Conservation (phyloP, 2,113 vertebrate genomes). For the Ptilorrhoa leucosticta region DNA sequence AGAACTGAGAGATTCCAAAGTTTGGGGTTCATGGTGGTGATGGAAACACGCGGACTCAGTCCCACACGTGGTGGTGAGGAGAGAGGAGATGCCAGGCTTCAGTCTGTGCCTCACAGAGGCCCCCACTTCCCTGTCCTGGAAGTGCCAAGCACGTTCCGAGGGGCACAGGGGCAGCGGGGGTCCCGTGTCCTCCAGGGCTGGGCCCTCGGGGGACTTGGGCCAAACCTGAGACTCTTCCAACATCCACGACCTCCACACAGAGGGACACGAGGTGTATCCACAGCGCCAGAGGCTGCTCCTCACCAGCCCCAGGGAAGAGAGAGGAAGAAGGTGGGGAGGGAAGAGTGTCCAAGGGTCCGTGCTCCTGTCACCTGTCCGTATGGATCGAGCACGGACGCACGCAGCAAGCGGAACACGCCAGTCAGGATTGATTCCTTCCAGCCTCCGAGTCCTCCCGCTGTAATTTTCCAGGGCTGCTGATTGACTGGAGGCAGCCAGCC, state of each 20-base stretch:
- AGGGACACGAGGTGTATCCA: background rate
- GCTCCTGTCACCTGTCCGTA: rapidly evolving
- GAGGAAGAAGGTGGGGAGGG: background rate
- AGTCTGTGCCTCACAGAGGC: background rate
- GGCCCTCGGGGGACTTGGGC: background rate
- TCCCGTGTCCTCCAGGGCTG: rapidly evolving
- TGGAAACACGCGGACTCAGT: rapidly evolving
- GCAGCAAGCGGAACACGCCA: rapidly evolving
- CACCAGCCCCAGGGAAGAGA: background rate
- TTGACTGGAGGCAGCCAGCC: constrained; percentile 21
- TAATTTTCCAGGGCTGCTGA: constrained; percentile 55
- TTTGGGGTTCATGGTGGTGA: background rate
- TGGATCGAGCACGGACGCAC: rapidly evolving
- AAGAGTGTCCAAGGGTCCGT: background rate
- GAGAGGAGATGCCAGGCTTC: background rate
- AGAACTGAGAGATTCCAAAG: background rate
- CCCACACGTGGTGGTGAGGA: rapidly evolving
- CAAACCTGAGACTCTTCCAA: background rate
- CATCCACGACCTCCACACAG: background rate
- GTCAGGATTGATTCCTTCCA: background rate
- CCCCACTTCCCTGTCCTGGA: rapidly evolving
- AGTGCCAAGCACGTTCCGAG: rapidly evolving
- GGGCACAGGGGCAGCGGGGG: background rate
- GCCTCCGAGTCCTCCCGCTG: background rate
- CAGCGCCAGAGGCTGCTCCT: background rate